These are phyloP conservation scores for Potorous gilbertii DNA, from an alignment of 2,797 vertebrate genomes.

Conservation along the genomic window DNA sequence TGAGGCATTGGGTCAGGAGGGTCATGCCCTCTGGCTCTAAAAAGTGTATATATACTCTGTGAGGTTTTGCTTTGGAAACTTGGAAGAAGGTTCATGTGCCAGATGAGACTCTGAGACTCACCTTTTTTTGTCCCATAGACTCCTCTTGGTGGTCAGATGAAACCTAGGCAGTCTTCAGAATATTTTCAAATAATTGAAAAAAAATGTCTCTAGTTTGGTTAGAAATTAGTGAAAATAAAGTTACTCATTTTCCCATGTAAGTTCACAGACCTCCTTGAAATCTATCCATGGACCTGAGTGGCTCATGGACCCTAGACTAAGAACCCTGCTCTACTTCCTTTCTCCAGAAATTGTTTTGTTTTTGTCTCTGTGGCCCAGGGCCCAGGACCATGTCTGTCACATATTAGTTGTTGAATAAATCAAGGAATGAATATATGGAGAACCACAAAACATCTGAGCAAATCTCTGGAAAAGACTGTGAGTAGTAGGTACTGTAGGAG, in stretches of 20 bases:
- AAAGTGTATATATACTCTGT: too few species aligned
- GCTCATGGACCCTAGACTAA: not conserved
- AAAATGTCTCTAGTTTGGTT: not conserved
- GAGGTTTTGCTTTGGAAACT: too few species aligned
- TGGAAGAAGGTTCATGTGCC: too few species aligned
- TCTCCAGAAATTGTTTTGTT: not conserved
- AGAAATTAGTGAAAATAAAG: not conserved
- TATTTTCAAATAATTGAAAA: not conserved
- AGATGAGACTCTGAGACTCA: not conserved
- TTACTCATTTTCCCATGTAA: not conserved
- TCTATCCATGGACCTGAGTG: not conserved
- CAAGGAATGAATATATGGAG: not conserved
- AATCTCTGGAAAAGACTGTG: not conserved
- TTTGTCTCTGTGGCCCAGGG: not conserved
- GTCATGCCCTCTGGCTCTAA: too few species aligned
- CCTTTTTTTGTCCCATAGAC: not conserved
- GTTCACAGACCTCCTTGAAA: not conserved
- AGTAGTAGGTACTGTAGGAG: not conserved
- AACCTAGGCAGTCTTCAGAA: not conserved
- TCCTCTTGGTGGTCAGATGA: not conserved
- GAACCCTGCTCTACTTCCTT: not conserved
- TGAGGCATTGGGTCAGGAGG: too few species aligned
- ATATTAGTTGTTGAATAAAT: not conserved
- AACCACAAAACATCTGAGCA: not conserved
- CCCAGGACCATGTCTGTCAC: not conserved